Conservation (phyloP, 2,113 vertebrate species). For the Brachirus orientalis region DNA sequence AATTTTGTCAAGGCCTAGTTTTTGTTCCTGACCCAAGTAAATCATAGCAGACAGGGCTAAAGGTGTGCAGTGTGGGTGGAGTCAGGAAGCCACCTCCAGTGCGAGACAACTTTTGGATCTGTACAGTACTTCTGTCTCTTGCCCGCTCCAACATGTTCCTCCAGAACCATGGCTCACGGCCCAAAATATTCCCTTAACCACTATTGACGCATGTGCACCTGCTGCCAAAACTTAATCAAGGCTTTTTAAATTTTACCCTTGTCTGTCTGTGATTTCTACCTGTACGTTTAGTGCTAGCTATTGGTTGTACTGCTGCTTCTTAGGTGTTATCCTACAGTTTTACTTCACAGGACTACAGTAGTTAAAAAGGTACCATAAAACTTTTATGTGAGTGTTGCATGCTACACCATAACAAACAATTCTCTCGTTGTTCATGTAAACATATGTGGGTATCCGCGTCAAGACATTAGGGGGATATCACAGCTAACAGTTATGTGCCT, state of each 20-base stretch:
- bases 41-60: constrained; percentile 29
- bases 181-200: constrained; percentile 73
- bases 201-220: constrained; percentile 75
- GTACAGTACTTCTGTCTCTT: constrained; percentile 49
- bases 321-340: constrained; percentile 57
- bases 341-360: constrained; percentile 31
- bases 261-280: constrained; percentile 71
- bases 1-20: too few species aligned
- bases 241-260: constrained; percentile 75
- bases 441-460: constrained; percentile 55
- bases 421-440: constrained; percentile 52
- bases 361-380: constrained; percentile 69
- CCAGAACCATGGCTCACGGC: constrained; percentile 69
- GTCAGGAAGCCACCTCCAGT: constrained; percentile 46
- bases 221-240: constrained; percentile 76
- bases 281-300: constrained; percentile 51
- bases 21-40: background rate
- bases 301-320: constrained; percentile 51
- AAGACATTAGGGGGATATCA: constrained; percentile 54
- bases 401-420: constrained; percentile 66
- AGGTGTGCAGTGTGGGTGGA: constrained; percentile 31
- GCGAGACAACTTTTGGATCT: constrained; percentile 55
- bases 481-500: constrained; percentile 60
- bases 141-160: constrained; percentile 73
- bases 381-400: constrained; percentile 50